Conservation (phyloP, 2,797 vertebrate species). For the Lagodon rhomboides region DNA sequence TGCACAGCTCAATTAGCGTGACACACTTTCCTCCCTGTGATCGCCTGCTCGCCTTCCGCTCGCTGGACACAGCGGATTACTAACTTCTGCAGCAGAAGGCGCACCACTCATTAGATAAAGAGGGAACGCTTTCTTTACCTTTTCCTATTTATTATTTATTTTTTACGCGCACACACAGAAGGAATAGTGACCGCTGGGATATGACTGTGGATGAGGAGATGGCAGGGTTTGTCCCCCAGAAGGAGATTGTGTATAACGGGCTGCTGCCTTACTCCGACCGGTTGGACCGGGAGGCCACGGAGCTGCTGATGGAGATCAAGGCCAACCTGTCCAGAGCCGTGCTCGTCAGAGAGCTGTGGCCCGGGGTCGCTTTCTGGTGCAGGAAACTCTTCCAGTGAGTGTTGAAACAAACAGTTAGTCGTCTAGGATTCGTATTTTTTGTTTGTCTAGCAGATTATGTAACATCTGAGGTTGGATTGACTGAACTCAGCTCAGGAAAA, state of each 20-base stretch:
- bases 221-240: constrained; percentile 86
- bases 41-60: constrained; percentile 9
- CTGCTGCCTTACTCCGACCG: constrained; percentile 92
- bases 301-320: constrained; percentile 91
- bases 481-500: too few species aligned
- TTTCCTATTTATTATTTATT: not conserved
- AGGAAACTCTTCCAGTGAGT: constrained; percentile 96
- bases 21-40: constrained; percentile 70
- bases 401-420: not conserved
- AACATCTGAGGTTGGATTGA: not conserved
- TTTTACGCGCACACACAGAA: constrained; percentile 6
- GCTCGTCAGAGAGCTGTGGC: constrained; percentile 94
- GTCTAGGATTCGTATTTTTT: not conserved
- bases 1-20: constrained; percentile 77
- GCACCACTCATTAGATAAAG: constrained; percentile 27
- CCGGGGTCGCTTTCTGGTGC: constrained; percentile 94
- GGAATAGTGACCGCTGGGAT: constrained; percentile 29
- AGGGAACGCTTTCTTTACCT: not conserved
- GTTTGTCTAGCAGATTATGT: not conserved
- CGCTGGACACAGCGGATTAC: constrained; percentile 65
- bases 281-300: constrained; percentile 90
- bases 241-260: constrained; percentile 93
- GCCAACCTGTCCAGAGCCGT: constrained; percentile 92
- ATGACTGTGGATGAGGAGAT: constrained; percentile 72
- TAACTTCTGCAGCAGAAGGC: constrained; percentile 36